phyloP scores from a whole-genome alignment of 2,797 vertebrate genomes.

The Rhinoraja longicauda region DNA sequence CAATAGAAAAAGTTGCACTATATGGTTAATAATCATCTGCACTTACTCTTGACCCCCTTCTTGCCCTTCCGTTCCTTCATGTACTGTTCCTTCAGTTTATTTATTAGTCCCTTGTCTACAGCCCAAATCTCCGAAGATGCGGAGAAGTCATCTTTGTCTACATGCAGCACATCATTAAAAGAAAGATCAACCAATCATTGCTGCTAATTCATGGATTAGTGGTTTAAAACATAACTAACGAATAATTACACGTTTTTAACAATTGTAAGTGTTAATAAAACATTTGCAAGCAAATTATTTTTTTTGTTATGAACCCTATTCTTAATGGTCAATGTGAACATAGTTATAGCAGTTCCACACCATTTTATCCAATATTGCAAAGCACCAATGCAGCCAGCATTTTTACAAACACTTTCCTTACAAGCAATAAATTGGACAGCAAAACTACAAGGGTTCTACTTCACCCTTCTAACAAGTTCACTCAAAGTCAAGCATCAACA shows the following conservation, averaged over 20 bases:
- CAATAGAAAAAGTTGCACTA: constrained; percentile 47
- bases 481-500: not conserved
- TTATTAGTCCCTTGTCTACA: constrained; percentile 75
- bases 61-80: constrained; percentile 75
- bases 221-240: constrained; percentile 14
- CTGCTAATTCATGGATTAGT: constrained; percentile 29
- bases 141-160: constrained; percentile 77
- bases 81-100: constrained; percentile 77
- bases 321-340: not conserved
- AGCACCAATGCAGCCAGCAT: not conserved
- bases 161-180: constrained; percentile 69
- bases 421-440: constrained; percentile 17
- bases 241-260: constrained; percentile 9
- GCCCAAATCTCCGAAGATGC: constrained; percentile 74
- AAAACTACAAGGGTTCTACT: not conserved
- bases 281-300: not conserved
- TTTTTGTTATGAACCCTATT: not conserved
- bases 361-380: not conserved
- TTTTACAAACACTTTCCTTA: not conserved
- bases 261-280: not conserved
- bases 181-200: constrained; percentile 59
- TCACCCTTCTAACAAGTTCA: not conserved
- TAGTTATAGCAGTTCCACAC: not conserved
- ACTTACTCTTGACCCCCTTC: constrained; percentile 77
- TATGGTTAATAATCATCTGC: constrained; percentile 61